A percentile compares a stretch with the other conserved stretches of the same genome.
phyloP scores from a whole-genome alignment of 2,113 vertebrate genomes.

The Neolamprologus caudopunctatus region DNA sequence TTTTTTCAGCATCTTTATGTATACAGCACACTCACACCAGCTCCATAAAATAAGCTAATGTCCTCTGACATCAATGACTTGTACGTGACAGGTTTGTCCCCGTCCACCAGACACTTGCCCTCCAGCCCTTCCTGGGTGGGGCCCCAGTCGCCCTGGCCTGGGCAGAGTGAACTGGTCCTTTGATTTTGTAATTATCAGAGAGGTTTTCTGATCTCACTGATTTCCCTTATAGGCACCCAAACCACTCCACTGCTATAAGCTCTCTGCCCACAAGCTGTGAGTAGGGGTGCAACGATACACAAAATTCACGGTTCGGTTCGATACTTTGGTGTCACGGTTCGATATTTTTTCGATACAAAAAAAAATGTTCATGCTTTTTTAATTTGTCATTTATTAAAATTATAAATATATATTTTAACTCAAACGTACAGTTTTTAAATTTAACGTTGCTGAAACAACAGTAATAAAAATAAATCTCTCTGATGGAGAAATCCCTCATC shows the following conservation, averaged over 20 bases:
- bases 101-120: neutral
- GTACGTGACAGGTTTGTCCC: neutral
- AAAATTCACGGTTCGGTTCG: no score
- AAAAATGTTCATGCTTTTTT: fast-evolving
- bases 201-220: neutral
- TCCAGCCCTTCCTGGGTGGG: fast-evolving
- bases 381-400: no score
- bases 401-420: no score
- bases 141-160: neutral
- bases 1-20: neutral
- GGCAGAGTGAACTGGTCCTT: neutral
- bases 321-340: no score
- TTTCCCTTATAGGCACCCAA: neutral
- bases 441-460: no score
- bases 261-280: neutral
- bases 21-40: neutral
- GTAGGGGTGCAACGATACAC: fast-evolving
- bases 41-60: neutral
- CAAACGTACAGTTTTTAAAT: fast-evolving
- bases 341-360: no score
- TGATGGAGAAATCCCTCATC: fast-evolving
- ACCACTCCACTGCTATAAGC: neutral
- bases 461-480: no score
- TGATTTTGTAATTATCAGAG: neutral
- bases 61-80: neutral